Conservation (phyloP, 1,140 invertebrate genomes). For the Trachelipus rathkii region DNA sequence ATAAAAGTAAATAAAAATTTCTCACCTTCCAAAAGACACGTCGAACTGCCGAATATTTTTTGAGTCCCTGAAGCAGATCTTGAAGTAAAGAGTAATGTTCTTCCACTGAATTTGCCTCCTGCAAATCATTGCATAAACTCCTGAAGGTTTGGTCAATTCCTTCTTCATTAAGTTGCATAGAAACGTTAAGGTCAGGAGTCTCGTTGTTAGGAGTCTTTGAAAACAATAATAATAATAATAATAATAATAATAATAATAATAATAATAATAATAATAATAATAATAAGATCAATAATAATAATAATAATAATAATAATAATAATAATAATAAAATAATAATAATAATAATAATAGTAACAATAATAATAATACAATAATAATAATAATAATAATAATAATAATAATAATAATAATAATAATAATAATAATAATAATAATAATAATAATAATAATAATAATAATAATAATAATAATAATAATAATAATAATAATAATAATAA, state of each 20-base stretch:
- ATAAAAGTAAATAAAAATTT: no score
- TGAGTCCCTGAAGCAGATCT: constrained; percentile 25
- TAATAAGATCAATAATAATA: no score
- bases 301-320: no score
- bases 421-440: not conserved
- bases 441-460: not conserved
- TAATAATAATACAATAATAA: no score
- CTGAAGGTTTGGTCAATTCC: constrained; percentile 22
- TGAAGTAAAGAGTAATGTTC: constrained; percentile 28
- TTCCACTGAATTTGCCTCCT: constrained; percentile 22
- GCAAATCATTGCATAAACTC: constrained; percentile 21
- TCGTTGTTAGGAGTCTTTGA: not conserved
- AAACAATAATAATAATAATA: not conserved
- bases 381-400: no score
- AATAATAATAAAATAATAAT: no score
- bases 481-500: not conserved
- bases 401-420: not conserved
- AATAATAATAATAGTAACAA: no score
- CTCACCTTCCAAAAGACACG: constrained; percentile 35
- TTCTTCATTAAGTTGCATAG: constrained; percentile 23
- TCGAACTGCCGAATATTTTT: constrained; percentile 28
- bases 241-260: no score
- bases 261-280: no score
- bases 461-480: not conserved
- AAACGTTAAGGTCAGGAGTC: not conserved